A percentile compares a stretch with the other conserved stretches of the same genome.
Evolutionary conservation across 2,888 invertebrate genomes (phyloP).

Genomic region (Rhopalosiphum nymphaeae): DNA sequence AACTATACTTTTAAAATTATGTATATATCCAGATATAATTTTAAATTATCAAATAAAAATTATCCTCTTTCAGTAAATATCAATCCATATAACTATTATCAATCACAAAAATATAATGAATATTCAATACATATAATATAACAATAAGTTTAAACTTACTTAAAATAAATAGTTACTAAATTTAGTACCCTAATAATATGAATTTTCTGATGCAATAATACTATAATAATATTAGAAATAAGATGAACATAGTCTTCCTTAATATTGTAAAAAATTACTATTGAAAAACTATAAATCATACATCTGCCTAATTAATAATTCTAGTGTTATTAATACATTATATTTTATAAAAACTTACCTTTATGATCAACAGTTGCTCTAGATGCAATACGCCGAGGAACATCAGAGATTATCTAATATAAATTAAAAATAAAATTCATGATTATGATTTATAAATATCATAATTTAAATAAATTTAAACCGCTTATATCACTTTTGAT

Average conservation of each 20-base stretch:
- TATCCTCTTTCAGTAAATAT: too few relatives aligned
- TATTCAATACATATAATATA: background rate
- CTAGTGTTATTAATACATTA: background rate
- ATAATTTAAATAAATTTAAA: too few relatives aligned
- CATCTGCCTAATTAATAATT: background rate
- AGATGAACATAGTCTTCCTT: background rate
- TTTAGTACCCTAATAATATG: background rate
- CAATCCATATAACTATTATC: too few relatives aligned
- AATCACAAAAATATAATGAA: background rate
- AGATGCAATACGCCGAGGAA: slow-evolving; percentile 92
- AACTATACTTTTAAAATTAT: too few relatives aligned
- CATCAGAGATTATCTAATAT: slow-evolving; percentile 83
- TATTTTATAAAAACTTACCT: slow-evolving; percentile 22
- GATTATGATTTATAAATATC: too few relatives aligned
- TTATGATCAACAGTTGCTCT: slow-evolving; percentile 73
- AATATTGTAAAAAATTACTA: background rate
- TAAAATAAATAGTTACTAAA: background rate
- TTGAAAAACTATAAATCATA: background rate
- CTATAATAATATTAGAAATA: background rate
- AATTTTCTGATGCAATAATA: background rate
- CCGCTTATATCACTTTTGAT: background rate
- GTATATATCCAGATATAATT: too few relatives aligned
- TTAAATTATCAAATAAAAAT: too few relatives aligned
- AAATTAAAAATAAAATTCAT: slow-evolving; percentile 74
- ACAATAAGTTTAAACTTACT: background rate